phyloP scores from a whole-genome alignment of 2,797 vertebrate species.

The Poecilia picta region DNA sequence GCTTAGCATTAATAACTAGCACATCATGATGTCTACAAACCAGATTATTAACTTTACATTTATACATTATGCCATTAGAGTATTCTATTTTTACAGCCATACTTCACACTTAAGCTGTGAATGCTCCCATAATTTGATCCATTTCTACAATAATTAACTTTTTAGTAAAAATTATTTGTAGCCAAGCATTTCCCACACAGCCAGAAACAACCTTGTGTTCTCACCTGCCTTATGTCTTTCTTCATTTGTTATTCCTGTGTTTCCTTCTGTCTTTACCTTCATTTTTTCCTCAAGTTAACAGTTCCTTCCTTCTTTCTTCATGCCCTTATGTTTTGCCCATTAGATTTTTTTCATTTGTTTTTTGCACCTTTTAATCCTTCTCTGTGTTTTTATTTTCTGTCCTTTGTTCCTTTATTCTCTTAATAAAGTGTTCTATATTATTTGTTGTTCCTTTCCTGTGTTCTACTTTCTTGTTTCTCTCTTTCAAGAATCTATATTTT shows the following conservation, averaged over 20 bases:
- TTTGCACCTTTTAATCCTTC: background rate
- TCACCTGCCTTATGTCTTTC: background rate
- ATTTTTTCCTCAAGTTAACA: background rate
- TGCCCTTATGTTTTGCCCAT: background rate
- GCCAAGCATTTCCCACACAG: background rate
- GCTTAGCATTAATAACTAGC: slow-evolving; percentile 42
- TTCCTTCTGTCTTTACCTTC: background rate
- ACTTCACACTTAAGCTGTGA: background rate
- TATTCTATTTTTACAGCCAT: slow-evolving; percentile 2
- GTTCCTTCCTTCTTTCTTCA: background rate
- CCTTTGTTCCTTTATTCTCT: background rate
- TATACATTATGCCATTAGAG: slow-evolving; percentile 15
- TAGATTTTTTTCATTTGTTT: background rate
- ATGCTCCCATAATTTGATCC: background rate
- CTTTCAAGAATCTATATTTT: background rate
- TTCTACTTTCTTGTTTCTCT: background rate
- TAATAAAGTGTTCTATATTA: background rate
- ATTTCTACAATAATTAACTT: background rate
- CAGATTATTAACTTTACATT: slow-evolving; percentile 28
- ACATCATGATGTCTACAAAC: slow-evolving; percentile 32
- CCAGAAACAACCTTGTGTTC: background rate
- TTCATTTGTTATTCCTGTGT: background rate
- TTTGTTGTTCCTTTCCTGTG: background rate
- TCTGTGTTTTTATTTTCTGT: background rate
- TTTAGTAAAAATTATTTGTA: background rate